These are phyloP conservation scores for Eurystomus glaucurus DNA, from an alignment of 2,797 vertebrate genomes.

Conservation along the genomic window DNA sequence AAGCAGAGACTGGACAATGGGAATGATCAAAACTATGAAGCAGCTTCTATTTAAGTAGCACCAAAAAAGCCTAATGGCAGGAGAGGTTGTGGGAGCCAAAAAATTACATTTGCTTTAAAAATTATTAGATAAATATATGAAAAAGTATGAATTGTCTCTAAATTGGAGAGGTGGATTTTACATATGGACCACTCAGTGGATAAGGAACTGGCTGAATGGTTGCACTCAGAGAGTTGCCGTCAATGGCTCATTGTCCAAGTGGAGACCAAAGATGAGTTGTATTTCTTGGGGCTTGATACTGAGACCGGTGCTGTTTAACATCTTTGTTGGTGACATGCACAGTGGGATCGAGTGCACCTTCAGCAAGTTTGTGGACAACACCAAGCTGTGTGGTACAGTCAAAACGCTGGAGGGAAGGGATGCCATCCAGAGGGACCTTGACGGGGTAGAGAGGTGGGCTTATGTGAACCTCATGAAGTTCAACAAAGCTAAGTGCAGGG, in stretches of 20 bases:
- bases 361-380: neutral
- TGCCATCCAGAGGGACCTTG: neutral
- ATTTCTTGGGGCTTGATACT: neutral
- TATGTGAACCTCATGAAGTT: neutral
- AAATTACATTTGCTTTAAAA: neutral
- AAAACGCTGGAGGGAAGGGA: neutral
- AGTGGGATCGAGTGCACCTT: neutral
- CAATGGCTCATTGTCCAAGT: neutral
- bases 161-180: neutral
- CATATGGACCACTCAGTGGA: neutral
- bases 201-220: neutral
- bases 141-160: neutral
- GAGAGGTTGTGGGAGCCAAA: neutral
- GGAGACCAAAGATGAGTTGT: neutral
- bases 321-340: neutral
- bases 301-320: neutral
- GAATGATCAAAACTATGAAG: neutral
- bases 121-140: neutral
- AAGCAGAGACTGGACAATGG: neutral
- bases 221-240: neutral
- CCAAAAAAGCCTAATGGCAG: neutral
- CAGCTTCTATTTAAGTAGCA: neutral
- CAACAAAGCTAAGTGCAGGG: neutral
- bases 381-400: neutral
- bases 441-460: neutral